These are phyloP conservation scores for Imbricaverruca yamaguchii DNA, from an alignment of 2,888 invertebrate species.

Conservation along the genomic window DNA sequence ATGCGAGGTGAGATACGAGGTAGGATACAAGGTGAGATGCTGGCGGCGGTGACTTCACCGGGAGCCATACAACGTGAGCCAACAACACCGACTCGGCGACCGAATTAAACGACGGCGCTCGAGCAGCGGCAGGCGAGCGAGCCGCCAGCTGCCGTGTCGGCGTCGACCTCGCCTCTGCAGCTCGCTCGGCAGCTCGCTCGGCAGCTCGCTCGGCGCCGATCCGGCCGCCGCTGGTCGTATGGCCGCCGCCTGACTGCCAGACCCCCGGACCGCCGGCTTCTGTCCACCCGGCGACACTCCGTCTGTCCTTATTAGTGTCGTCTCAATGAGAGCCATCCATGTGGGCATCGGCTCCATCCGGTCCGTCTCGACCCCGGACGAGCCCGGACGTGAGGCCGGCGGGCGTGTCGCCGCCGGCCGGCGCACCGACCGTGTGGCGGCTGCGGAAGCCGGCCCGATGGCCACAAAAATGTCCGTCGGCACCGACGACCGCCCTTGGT, in stretches of 20 bases:
- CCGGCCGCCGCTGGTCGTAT: not conserved
- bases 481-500: not conserved
- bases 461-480: not conserved
- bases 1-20: no score
- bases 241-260: not conserved
- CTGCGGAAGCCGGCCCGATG: not conserved
- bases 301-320: not conserved
- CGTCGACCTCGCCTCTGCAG: not conserved
- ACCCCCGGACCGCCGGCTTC: not conserved
- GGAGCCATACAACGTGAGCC: no score
- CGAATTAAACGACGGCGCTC: not conserved
- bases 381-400: no score
- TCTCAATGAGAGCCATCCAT: not conserved
- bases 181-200: no score
- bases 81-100: not conserved
- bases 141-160: not conserved
- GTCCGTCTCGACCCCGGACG: no score
- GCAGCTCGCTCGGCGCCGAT: not conserved
- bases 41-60: no score
- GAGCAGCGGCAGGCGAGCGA: not conserved
- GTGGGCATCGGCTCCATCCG: no score
- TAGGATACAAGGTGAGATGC: no score
- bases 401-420: no score
- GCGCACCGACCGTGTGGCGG: no score
- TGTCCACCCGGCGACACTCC: not conserved